Evolutionary conservation across 2,113 vertebrate species (phyloP).

Genomic region (Spermophilus dauricus): DNA sequence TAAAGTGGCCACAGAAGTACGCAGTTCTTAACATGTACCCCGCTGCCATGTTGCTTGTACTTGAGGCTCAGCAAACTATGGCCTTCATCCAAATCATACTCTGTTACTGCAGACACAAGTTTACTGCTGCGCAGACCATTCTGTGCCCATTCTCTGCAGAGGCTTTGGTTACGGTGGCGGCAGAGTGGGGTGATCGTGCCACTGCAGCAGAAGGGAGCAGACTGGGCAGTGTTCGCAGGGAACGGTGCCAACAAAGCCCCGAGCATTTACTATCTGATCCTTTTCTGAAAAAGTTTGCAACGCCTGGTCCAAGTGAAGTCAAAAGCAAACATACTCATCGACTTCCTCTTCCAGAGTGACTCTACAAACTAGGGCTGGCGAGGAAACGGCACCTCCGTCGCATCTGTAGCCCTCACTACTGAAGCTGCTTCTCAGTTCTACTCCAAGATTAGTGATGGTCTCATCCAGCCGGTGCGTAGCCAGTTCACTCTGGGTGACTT

Average conservation of each 20-base stretch:
- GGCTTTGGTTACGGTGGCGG: rapidly evolving
- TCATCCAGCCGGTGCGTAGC: neutral
- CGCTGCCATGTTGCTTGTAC: neutral
- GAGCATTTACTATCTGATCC: neutral
- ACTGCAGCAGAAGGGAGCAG: neutral
- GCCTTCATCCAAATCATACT: neutral
- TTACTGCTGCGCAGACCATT: neutral
- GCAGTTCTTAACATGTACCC: neutral
- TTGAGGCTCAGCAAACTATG: neutral
- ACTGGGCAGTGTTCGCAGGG: neutral
- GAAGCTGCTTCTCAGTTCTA: neutral
- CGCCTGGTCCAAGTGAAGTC: neutral
- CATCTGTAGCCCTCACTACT: rapidly evolving
- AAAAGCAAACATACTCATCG: neutral
- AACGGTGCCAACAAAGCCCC: neutral
- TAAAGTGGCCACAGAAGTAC: rapidly evolving
- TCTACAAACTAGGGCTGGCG: rapidly evolving
- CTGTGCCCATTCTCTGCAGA: neutral
- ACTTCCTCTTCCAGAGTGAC: neutral
- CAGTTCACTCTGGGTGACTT: neutral
- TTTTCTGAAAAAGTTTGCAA: neutral
- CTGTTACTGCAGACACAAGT: neutral
- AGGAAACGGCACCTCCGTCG: no score
- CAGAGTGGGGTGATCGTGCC: neutral
- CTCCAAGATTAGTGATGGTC: neutral